Evolutionary conservation across 1,140 invertebrate species (phyloP), one percentile per base, ranked within the genome.

Genomic region (Spodoptera frugiperda): DNA sequence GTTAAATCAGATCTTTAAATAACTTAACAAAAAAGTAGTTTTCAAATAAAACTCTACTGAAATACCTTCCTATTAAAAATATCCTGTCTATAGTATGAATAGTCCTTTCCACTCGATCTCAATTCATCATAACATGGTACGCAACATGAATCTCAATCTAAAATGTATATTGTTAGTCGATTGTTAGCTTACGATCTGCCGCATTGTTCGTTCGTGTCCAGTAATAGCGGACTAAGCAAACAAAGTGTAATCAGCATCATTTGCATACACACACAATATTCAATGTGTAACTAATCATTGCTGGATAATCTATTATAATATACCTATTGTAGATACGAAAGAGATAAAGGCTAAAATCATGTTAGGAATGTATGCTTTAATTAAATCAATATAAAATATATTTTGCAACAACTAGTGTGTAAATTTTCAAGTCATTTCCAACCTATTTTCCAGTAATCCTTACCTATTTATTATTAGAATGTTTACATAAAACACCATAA

Each of bases 211-310:
- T 9, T 44, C 30, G 49, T 25, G 49, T 76, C 19, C 51, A 46
- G 51, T 67, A 67, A 67, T 76, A 72, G 72, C 33, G 61, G 65
- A 51, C 72, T 73, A 79, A 79, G 61, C 68, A 82, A 82, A 82
- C 76, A 80, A 67, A 71, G 39, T 57, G 72, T 78, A 77, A 83
- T 83, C 78, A 80, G 70, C 63, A 51, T 73, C 70, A 76, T 83
- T 83, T 77, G 78, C 81, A 83, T 83, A 80, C 73, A 77, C 74
- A 75, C 39, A 75, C 53, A 48, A 78, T 48, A 72, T 82, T 78
- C 72, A 76, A 57, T 63, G 51, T 51, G 72, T 80, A 54, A 72
- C 78, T 71, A 78, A 80, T 76, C 76, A 82, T 68, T 76, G 70
- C 67, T 54, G 10, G n/a, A 19, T 21, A 61, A 73, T 21, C 33